Evolutionary conservation across 2,113 vertebrate genomes (phyloP).

Genomic region (Gnathonemus longibarbis): DNA sequence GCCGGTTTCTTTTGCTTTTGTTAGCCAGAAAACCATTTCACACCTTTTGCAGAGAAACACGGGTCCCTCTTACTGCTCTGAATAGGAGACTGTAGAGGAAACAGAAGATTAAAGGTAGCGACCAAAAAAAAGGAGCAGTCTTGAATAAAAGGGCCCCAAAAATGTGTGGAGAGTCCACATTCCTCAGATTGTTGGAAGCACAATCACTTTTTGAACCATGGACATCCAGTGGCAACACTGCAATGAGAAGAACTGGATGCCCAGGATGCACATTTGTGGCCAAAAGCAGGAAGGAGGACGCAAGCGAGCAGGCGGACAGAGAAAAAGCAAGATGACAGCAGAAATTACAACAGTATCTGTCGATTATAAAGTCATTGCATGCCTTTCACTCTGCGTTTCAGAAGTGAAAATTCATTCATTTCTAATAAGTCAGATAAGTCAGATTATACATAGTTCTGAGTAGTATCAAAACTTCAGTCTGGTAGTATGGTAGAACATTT

Average conservation of each 20-base stretch:
- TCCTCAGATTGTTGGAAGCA: conserved; percentile 53
- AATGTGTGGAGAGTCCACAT: conserved; percentile 48
- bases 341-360: neutral
- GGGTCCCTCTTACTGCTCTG: neutral
- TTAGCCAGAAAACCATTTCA: conserved; percentile 27
- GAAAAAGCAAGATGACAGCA: neutral
- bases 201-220: conserved; percentile 42
- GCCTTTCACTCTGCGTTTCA: neutral
- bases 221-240: conserved; percentile 33
- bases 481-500: neutral
- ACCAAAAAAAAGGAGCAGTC: conserved; percentile 55
- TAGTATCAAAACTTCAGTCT: neutral
- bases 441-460: neutral
- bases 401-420: neutral
- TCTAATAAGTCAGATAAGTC: neutral
- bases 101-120: conserved; percentile 14
- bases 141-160: conserved; percentile 55
- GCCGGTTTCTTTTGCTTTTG: conserved; percentile 22
- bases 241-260: conserved; percentile 21
- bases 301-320: neutral
- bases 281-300: conserved; percentile 1
- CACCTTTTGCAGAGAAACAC: conserved; percentile 20
- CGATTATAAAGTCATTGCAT: neutral
- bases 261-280: neutral
- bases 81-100: conserved; percentile 25